Evolutionary conservation across 2,113 vertebrate species (phyloP), one percentile per base, ranked within the genome.

Genomic region (Anolis carolinensis): DNA sequence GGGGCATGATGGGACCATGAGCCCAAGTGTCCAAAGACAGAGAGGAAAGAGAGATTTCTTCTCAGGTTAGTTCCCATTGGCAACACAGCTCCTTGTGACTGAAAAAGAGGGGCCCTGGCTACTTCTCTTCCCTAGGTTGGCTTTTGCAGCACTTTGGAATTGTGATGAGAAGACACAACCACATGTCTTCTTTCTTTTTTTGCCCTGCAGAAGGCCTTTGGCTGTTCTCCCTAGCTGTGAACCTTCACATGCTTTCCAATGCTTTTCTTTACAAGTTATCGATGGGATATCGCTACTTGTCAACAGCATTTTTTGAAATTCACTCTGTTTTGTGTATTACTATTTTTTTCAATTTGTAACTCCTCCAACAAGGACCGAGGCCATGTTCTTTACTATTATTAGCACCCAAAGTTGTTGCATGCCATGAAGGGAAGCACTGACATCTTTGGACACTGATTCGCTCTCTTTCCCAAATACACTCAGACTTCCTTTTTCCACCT

Each of bases 121-220:
- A 5, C 30, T 73, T n/a, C 34, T 23, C 0, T 20, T 27, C 20
- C 52, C 81, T n/a, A 55, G 1, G 16, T 39, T 68, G 65, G 25
- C 59, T 52, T 81, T 34, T 44, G 75, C 48, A 67, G 82, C 82
- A 84, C 82, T 84, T 84, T 84, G 78, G 70, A 74, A 79, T 50
- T 25, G 59, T 8, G 3, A 65, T 27, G 27, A 50, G 59, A 80
- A 71, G n/a, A 50, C 59, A 7, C 48, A 23, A 4, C 25, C 82
- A 62, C 18, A 59, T 8, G 62, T 81, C 7, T 84, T 75, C 72
- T 65, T 73, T 27, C 27, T 5, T 52, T 52, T 79, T n/a, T 77
- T 30, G 44, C n/a, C 75, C 48, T 9, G 30, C 27, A 44, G 39
- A 44, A 2, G 39, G 3, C 18, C 16, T 4, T 3, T 30, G 30